phyloP scores from a whole-genome alignment of 2,888 invertebrate genomes.

The Synanthedon myopaeformis region DNA sequence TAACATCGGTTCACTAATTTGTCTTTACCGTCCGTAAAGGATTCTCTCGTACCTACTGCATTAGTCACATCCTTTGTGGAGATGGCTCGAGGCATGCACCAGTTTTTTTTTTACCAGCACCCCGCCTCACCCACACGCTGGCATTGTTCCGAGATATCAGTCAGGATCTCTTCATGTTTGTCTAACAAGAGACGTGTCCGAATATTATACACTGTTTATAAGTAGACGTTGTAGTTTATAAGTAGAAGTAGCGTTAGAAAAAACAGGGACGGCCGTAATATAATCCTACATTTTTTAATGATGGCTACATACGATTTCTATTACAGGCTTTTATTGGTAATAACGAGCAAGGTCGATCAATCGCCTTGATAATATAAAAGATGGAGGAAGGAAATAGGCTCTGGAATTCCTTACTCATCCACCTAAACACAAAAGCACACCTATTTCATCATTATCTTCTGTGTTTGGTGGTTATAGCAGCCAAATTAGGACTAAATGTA shows the following conservation, averaged over 20 bases:
- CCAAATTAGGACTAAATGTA: too few species aligned
- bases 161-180: conserved; percentile 58
- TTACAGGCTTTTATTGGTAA: too few species aligned
- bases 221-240: conserved; percentile 23
- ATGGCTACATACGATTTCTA: too few species aligned
- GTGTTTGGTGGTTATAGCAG: too few species aligned
- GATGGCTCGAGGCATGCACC: conserved; percentile 5
- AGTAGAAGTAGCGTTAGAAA: conserved; percentile 13
- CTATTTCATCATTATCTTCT: too few species aligned
- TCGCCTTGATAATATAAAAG: too few species aligned
- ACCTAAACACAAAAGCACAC: too few species aligned
- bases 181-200: conserved; percentile 67
- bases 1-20: conserved; percentile 40
- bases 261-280: not conserved
- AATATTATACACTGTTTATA: conserved; percentile 62
- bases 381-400: too few species aligned
- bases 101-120: conserved; percentile 15
- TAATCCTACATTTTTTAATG: too few species aligned
- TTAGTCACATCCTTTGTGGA: conserved; percentile 41
- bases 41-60: conserved; percentile 7
- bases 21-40: conserved; percentile 20
- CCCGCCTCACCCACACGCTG: conserved; percentile 52
- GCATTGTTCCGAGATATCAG: conserved; percentile 57
- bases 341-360: too few species aligned
- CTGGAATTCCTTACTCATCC: too few species aligned